Evolutionary conservation across 2,113 vertebrate genomes (phyloP), one percentile per base, ranked within the genome.

Genomic region (Geothlypis trichas): DNA sequence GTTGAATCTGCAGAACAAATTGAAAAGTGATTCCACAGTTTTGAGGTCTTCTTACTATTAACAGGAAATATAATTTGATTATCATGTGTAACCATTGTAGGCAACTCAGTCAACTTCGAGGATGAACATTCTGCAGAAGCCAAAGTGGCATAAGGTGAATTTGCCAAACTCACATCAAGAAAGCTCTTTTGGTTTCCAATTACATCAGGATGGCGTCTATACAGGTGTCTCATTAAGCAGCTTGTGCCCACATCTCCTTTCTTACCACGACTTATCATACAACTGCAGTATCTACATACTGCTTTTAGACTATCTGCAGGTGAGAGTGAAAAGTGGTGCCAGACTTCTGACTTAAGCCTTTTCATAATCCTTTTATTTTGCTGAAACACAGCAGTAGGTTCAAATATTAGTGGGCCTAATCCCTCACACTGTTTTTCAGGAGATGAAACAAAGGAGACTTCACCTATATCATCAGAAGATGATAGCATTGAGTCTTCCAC

Each of bases 11-110:
- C 96, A 59, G 99, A 98, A 87, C 99, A 99, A 96, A 99, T 98
- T 44, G 99, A 99, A 94, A 99, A 99, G 86, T 99, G 99, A 96
- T 99, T 99, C 99, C 99, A 99, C 97, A 99, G 98, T 98, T 99
- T 99, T 96, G 99, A 99, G 82, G 99, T 99, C 98, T 99, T 99
- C 97, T 99, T 99, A 94, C 99, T 99, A 91, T 97, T 99, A 90
- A 97, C 97, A 8, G 99, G 98, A 95, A 98, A 95, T 46, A 97
- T 91, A 61, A 97, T 98, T 57, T 97, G 96, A 96, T 97, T 98
- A 95, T 97, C 98, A 22, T 94, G 97, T 68, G 98, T 97, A 84
- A 90, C 91, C 86, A 90, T 51, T 9, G 97, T 83, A 37, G 98
- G 97, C 84, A 97, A 96, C 54, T 98, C 98, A 35, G 97, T 97